Evolutionary conservation across 2,113 vertebrate species (phyloP).

Genomic region (Petroica traversi): DNA sequence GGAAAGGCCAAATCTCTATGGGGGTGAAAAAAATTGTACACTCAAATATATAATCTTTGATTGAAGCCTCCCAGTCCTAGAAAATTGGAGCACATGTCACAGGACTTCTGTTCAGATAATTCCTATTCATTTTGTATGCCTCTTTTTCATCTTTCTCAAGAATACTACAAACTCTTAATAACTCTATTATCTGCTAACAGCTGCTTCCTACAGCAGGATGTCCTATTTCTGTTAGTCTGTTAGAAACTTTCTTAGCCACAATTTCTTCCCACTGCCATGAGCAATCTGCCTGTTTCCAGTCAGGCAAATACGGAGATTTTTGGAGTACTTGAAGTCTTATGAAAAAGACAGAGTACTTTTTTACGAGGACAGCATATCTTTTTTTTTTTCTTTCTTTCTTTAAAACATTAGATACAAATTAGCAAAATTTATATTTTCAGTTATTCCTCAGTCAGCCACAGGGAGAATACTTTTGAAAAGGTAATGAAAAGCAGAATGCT

Average conservation of each 20-base stretch:
- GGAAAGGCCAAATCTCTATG: neutral
- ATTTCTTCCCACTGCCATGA: neutral
- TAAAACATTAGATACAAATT: neutral
- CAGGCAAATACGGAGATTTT: neutral
- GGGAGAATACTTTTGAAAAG: neutral
- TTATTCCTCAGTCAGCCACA: neutral
- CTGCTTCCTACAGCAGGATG: neutral
- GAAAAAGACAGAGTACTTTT: neutral
- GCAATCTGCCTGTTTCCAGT: neutral
- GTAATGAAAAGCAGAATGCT: neutral
- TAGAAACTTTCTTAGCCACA: neutral
- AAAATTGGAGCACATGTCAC: neutral
- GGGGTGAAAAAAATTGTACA: neutral
- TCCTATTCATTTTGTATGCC: neutral
- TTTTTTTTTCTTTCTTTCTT: neutral
- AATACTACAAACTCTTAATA: neutral
- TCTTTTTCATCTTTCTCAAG: neutral
- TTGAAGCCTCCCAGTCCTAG: neutral
- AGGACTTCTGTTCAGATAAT: neutral
- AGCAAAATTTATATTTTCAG: neutral
- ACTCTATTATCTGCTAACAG: neutral
- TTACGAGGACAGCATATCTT: neutral
- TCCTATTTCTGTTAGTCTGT: neutral
- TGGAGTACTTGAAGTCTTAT: neutral
- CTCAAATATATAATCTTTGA: neutral